phyloP scores from a whole-genome alignment of 2,888 invertebrate genomes.

The Phaedon cochleariae region DNA sequence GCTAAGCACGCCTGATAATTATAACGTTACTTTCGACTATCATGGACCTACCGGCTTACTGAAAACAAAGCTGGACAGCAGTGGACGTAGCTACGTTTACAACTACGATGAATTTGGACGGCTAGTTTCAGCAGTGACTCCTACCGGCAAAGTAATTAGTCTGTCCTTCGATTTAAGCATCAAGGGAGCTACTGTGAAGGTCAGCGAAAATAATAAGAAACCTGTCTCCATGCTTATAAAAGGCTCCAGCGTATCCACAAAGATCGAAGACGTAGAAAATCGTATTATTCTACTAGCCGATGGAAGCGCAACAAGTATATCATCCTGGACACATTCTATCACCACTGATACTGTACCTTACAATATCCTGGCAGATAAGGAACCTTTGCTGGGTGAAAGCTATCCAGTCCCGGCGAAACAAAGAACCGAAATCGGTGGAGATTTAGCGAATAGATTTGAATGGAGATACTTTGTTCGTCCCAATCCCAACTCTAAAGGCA shows the following conservation, averaged over 20 bases:
- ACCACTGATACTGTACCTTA: conserved; percentile 93
- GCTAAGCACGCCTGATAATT: conserved; percentile 90
- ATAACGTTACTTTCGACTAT: conserved; percentile 93
- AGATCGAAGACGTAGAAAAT: conserved; percentile 83
- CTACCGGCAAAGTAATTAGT: conserved; percentile 92
- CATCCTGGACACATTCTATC: conserved; percentile 88
- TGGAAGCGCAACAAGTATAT: conserved; percentile 81
- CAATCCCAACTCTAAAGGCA: conserved; percentile 71
- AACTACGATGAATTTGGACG: conserved; percentile 96
- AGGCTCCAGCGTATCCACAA: conserved; percentile 84
- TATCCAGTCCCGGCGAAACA: conserved; percentile 93
- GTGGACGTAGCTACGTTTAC: conserved; percentile 90
- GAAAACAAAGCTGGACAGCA: conserved; percentile 88
- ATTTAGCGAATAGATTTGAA: conserved; percentile 88
- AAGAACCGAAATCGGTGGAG: conserved; percentile 87
- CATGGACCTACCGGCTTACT: conserved; percentile 89
- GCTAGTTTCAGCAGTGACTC: conserved; percentile 89
- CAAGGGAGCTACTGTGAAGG: conserved; percentile 88
- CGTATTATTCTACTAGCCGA: conserved; percentile 82
- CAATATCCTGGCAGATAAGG: conserved; percentile 86
- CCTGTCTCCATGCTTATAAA: conserved; percentile 88
- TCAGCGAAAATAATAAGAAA: conserved; percentile 83
- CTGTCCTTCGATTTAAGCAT: conserved; percentile 89
- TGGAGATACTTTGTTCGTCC: conserved; percentile 93
- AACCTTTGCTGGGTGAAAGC: conserved; percentile 83